phyloP scores from a whole-genome alignment of 2,888 invertebrate species.

The Drosophila melanosoma region DNA sequence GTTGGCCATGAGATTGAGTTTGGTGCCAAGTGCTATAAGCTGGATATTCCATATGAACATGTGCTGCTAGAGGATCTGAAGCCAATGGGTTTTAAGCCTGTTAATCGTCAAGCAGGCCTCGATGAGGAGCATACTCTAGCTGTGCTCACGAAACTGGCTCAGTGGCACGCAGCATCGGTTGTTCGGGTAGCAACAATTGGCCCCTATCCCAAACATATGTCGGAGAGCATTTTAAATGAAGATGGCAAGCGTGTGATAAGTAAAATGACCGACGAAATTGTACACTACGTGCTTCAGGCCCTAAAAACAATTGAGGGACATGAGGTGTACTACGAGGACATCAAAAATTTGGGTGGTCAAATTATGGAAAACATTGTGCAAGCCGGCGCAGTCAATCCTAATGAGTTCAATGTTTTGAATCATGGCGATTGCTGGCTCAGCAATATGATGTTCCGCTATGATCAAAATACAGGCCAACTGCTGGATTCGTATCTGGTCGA shows the following conservation, averaged over 20 bases:
- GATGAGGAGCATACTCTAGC: conserved; percentile 73
- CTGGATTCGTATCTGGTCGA: conserved; percentile 69
- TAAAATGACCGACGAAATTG: conserved; percentile 24
- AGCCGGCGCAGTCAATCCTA: conserved; percentile 20
- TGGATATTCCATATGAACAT: conserved; percentile 41
- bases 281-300: conserved; percentile 36
- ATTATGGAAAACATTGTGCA: conserved; percentile 22
- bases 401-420: conserved; percentile 79
- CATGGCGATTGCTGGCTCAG: conserved; percentile 82
- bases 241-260: conserved; percentile 23
- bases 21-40: conserved; percentile 50
- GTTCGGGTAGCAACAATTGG: conserved; percentile 64
- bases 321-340: conserved; percentile 58
- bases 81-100: conserved; percentile 66
- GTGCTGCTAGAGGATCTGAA: conserved; percentile 76
- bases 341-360: conserved; percentile 44
- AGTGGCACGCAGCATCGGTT: conserved; percentile 82
- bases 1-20: conserved; percentile 53
- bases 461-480: conserved; percentile 59
- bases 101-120: conserved; percentile 69
- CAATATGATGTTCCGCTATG: conserved; percentile 80
- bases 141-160: conserved; percentile 76
- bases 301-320: conserved; percentile 54
- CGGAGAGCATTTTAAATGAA: conserved; percentile 34
- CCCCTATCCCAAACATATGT: conserved; percentile 40